phyloP scores from a whole-genome alignment of 1,140 invertebrate genomes.

The Lepidurus couesii region DNA sequence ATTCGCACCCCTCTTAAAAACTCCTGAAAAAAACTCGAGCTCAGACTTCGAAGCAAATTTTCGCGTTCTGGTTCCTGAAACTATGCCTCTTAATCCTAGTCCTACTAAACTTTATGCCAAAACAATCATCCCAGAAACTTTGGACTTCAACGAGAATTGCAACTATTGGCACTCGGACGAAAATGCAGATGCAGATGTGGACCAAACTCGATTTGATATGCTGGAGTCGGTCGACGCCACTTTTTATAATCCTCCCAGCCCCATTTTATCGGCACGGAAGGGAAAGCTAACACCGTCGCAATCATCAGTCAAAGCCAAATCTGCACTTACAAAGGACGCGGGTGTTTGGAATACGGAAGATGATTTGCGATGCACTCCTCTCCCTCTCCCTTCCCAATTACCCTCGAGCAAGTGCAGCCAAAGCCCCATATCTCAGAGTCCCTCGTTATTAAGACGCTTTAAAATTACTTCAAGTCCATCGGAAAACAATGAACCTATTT shows the following conservation, averaged over 20 bases:
- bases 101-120: neutral
- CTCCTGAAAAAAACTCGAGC: neutral
- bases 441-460: neutral
- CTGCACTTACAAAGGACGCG: neutral
- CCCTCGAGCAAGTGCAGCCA: neutral
- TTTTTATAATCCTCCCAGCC: constrained; percentile 1
- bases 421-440: neutral
- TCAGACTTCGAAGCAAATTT: neutral
- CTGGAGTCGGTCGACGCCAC: neutral
- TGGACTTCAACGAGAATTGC: neutral
- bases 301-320: neutral
- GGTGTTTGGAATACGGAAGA: neutral
- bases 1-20: neutral
- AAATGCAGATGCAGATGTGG: neutral
- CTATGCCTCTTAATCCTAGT: neutral
- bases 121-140: neutral
- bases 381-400: neutral
- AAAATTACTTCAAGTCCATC: constrained; percentile 4
- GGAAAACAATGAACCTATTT: neutral
- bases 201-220: neutral
- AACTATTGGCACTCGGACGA: neutral
- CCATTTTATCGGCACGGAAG: neutral
- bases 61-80: neutral
- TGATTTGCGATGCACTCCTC: neutral
- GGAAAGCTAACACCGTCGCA: neutral